phyloP scores from a whole-genome alignment of 2,113 vertebrate species.

The Vimba vimba region DNA sequence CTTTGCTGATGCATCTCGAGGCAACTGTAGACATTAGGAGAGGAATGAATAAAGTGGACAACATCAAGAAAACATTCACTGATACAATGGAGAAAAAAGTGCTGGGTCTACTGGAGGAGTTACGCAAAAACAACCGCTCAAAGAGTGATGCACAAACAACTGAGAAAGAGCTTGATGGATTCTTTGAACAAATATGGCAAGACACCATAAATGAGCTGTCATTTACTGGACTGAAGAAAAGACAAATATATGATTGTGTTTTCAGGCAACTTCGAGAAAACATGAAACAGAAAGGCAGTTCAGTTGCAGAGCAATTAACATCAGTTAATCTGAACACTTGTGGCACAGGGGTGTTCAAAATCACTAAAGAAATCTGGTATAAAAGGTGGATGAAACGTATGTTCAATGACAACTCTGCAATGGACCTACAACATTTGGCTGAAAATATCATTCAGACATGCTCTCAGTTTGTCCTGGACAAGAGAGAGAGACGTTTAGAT shows the following conservation, averaged over 20 bases:
- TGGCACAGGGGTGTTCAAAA: slow-evolving; percentile 21
- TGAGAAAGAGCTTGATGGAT: slow-evolving; percentile 24
- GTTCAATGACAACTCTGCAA: fast-evolving
- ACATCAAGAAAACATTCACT: slow-evolving; percentile 56
- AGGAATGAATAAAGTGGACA: slow-evolving; percentile 50
- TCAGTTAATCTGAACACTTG: fast-evolving
- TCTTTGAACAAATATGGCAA: slow-evolving; percentile 65
- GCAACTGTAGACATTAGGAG: slow-evolving; percentile 44
- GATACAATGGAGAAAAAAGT: slow-evolving; percentile 53
- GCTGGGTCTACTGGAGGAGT: slow-evolving; percentile 41
- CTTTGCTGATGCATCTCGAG: slow-evolving; percentile 30
- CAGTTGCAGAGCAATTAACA: neutral
- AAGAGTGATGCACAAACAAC: neutral
- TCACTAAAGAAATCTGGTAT: fast-evolving
- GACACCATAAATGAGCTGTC: neutral
- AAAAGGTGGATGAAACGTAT: fast-evolving
- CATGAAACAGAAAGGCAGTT: slow-evolving; percentile 34
- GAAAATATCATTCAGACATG: slow-evolving; percentile 44
- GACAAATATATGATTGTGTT: neutral
- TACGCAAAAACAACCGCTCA: slow-evolving; percentile 7
- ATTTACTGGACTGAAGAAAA: neutral
- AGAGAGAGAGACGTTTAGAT: slow-evolving; percentile 23
- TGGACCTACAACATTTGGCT: neutral
- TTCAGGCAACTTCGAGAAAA: neutral
- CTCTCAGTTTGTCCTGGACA: fast-evolving